phyloP scores from a whole-genome alignment of 2,797 vertebrate species.

The Galago senegalensis region DNA sequence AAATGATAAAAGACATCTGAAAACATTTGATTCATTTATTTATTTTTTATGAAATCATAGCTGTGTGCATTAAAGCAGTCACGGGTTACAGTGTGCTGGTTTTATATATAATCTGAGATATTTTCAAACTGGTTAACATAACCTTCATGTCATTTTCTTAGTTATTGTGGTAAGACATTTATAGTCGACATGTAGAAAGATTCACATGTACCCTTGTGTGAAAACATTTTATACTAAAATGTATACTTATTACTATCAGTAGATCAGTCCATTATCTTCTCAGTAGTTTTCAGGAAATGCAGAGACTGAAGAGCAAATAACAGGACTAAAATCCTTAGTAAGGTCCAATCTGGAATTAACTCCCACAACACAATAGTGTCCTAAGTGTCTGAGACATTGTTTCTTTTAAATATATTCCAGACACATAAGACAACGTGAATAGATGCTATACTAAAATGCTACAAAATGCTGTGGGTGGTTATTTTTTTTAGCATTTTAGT shows the following conservation, averaged over 20 bases:
- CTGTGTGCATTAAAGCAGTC: too few relatives aligned
- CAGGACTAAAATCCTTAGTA: slow-evolving; percentile 20
- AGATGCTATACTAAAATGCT: slow-evolving; percentile 21
- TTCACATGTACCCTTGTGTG: background rate
- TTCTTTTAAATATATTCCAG: slow-evolving; percentile 27
- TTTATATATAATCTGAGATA: too few relatives aligned
- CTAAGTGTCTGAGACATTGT: background rate
- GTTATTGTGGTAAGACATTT: too few relatives aligned
- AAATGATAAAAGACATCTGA: background rate
- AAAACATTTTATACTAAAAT: background rate
- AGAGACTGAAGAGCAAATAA: slow-evolving; percentile 25
- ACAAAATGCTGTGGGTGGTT: background rate
- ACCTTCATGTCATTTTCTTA: too few relatives aligned
- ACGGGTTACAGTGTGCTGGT: too few relatives aligned
- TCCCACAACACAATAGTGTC: background rate
- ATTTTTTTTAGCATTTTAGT: background rate
- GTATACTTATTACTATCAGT: background rate
- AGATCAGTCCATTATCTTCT: background rate
- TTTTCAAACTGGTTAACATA: too few relatives aligned
- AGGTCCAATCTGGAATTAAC: slow-evolving; percentile 32
- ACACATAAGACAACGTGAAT: background rate
- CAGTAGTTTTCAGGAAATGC: background rate
- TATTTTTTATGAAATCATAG: too few relatives aligned
- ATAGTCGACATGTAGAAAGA: too few relatives aligned
- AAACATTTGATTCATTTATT: background rate